Conservation (phyloP, 1,140 invertebrate genomes). For the Dolichoris vasculosae region DNA sequence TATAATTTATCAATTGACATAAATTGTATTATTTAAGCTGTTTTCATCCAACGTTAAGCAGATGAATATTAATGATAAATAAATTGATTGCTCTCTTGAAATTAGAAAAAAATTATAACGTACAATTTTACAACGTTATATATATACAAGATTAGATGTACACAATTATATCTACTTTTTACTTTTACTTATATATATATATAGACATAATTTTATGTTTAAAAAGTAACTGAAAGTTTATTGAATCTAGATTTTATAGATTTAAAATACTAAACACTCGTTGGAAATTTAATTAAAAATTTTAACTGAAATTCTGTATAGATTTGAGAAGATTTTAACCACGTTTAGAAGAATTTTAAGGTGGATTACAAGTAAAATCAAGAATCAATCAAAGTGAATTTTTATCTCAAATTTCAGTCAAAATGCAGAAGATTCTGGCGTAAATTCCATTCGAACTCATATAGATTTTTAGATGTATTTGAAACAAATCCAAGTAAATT, state of each 20-base stretch:
- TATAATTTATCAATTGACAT: too few relatives aligned
- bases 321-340: slow-evolving; percentile 5
- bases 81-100: too few relatives aligned
- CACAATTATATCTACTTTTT: too few relatives aligned
- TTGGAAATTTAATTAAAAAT: neutral
- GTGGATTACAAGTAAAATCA: slow-evolving; percentile 22
- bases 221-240: neutral
- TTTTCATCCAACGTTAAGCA: too few relatives aligned
- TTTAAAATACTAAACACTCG: neutral
- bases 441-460: neutral
- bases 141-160: too few relatives aligned
- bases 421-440: neutral
- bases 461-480: slow-evolving; percentile 4
- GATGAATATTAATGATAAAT: too few relatives aligned
- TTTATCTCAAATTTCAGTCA: neutral
- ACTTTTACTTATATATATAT: too few relatives aligned
- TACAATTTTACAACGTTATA: too few relatives aligned
- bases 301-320: neutral
- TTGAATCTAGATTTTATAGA: neutral
- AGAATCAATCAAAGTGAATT: slow-evolving; percentile 13
- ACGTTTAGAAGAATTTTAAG: slow-evolving; percentile 15
- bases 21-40: too few relatives aligned
- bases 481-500: neutral
- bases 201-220: too few relatives aligned
- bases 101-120: too few relatives aligned